Conservation (phyloP, 2,797 vertebrate species). For the Muscicapa striata region DNA sequence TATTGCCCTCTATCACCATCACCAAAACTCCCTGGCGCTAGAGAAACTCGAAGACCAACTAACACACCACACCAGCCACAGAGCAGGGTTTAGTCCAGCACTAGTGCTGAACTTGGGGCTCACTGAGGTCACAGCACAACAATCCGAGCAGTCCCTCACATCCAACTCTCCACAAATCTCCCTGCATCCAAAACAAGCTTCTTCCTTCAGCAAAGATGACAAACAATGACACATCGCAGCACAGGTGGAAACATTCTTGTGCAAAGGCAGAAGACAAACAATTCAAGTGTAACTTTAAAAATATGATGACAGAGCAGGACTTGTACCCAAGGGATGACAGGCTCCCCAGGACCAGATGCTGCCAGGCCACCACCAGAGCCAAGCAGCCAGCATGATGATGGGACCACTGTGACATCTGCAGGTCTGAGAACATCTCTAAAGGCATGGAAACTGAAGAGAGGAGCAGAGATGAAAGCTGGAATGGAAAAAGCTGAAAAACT, state of each 20-base stretch:
- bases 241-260: fast-evolving
- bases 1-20: fast-evolving
- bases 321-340: neutral
- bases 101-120: neutral
- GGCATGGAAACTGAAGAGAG: neutral
- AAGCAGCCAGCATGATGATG: neutral
- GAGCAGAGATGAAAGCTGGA: neutral
- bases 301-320: neutral
- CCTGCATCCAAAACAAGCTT: fast-evolving
- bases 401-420: neutral
- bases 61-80: fast-evolving
- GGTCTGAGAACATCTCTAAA: neutral
- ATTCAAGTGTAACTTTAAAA: neutral
- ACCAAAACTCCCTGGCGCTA: fast-evolving
- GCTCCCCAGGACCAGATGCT: neutral
- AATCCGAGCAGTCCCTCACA: fast-evolving
- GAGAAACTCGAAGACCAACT: neutral
- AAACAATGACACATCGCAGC: neutral
- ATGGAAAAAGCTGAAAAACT: neutral
- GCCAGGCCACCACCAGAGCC: neutral
- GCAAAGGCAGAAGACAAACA: neutral
- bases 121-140: neutral
- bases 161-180: neutral
- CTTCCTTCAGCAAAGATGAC: neutral
- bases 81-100: neutral